Conservation (phyloP, 2,113 vertebrate genomes). For the Symphodus melops region DNA sequence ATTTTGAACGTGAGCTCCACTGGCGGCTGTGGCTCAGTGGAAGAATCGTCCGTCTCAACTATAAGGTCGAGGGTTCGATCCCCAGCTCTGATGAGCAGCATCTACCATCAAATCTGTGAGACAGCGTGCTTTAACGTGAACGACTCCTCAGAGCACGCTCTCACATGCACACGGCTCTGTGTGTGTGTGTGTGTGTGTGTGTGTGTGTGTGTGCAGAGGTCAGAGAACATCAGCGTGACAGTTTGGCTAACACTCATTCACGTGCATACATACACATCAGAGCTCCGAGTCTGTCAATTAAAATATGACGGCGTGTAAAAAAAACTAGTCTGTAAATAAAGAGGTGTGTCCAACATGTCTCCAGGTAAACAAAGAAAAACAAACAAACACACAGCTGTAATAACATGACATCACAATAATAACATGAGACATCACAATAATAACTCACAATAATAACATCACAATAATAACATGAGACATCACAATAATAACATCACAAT, state of each 20-base stretch:
- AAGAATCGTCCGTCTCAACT: too few species aligned
- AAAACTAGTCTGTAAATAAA: slow-evolving; percentile 19
- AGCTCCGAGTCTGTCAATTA: slow-evolving; percentile 8
- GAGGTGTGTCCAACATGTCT: not conserved
- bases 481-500: too few species aligned
- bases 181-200: too few species aligned
- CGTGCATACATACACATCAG: not conserved
- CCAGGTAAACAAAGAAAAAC: not conserved
- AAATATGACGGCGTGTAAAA: not conserved
- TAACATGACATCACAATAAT: too few species aligned
- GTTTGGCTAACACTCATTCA: slow-evolving; percentile 32
- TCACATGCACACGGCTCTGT: not conserved
- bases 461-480: too few species aligned
- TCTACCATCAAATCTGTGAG: not conserved
- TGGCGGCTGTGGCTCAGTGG: too few species aligned
- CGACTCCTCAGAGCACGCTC: not conserved
- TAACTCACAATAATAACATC: too few species aligned
- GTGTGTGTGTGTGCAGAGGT: too few species aligned
- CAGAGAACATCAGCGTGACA: slow-evolving; percentile 25
- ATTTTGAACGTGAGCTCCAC: too few species aligned
- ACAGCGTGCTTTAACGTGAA: not conserved
- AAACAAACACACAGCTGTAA: not conserved
- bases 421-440: too few species aligned
- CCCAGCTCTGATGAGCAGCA: too few species aligned
- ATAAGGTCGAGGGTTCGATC: too few species aligned